Conservation (phyloP, 2,888 invertebrate genomes). For the Zygogramma bicolorata region DNA sequence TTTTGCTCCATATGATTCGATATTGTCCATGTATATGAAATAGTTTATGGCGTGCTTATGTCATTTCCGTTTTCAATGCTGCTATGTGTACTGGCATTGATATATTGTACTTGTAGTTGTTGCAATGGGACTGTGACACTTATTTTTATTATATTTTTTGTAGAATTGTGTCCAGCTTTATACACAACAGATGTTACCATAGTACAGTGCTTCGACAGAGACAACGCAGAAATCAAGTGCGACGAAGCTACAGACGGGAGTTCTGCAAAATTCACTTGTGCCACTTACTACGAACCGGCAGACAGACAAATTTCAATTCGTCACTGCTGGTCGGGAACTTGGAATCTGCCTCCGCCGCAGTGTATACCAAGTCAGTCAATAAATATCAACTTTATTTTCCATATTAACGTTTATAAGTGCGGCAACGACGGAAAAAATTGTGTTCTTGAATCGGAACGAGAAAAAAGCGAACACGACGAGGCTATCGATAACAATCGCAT, state of each 20-base stretch:
- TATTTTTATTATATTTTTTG: conserved; percentile 17
- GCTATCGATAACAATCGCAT: background rate
- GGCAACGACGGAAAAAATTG: conserved; percentile 1
- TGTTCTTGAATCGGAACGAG: background rate
- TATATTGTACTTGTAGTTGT: too few relatives aligned
- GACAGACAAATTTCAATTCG: conserved; percentile 19
- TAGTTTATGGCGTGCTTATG: too few relatives aligned
- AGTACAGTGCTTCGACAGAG: conserved; percentile 44
- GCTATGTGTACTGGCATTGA: too few relatives aligned
- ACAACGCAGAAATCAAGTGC: conserved; percentile 45
- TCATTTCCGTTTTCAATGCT: too few relatives aligned
- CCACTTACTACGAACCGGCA: conserved; percentile 52
- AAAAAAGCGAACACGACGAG: background rate
- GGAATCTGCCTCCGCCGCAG: conserved; percentile 49
- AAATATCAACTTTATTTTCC: conserved; percentile 35
- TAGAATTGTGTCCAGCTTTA: conserved; percentile 48
- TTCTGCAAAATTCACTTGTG: conserved; percentile 50
- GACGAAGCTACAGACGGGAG: conserved; percentile 52
- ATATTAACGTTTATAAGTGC: conserved; percentile 28
- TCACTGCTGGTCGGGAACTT: conserved; percentile 49
- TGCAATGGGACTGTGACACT: too few relatives aligned
- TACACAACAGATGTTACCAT: conserved; percentile 35
- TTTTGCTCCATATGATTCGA: too few relatives aligned
- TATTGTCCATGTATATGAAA: too few relatives aligned
- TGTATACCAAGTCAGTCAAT: conserved; percentile 59